Evolutionary conservation across 2,888 invertebrate species (phyloP), one percentile per base, ranked within the genome.

Genomic region (Scrobipalpa atriplicella): DNA sequence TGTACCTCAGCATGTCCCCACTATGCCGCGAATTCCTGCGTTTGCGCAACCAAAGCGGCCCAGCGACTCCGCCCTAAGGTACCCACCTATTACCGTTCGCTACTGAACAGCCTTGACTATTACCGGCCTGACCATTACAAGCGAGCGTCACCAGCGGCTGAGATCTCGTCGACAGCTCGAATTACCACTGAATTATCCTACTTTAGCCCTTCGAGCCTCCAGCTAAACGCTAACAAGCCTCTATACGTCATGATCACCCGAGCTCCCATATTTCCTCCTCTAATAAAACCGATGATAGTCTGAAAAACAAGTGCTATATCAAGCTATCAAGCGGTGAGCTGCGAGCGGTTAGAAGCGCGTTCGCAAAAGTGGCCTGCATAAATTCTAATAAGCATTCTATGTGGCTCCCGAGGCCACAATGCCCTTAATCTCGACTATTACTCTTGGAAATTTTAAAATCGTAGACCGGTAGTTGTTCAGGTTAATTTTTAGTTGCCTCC

Each of bases 51-150:
- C 58, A 29, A 38, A 38, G 58, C 38, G 68, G 67, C 70, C 71
- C 71, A 67, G 65, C 80, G 82, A 82, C 84, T 83, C 90, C 91
- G 91, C 92, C 92, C 88, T 82, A 75, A 75, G 75, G 74, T 78
- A 83, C 85, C 87, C 85, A 86, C 88, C 90, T 87, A 90, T 90
- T 89, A 90, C 80, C 85, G 76, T 73, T 84, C 87, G 92, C 92
- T 92, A 92, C 91, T 71, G 90, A 81, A 85, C 84, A 91, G 76
- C 90, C 91, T 92, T 91, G 90, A 85, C 82, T 89, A 85, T 87
- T 87, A 85, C 88, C 85, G 68, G 69, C 78, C 80, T 76, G 78
- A 73, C 82, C 81, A 89, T 89, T 87, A 88, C 81, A 72, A 65
- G 56, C 61, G 21, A 29, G 54, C 83, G 86, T 87, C 87, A 89